Evolutionary conservation across 1,140 invertebrate genomes (phyloP).

Genomic region (Tetramorium simillimum): DNA sequence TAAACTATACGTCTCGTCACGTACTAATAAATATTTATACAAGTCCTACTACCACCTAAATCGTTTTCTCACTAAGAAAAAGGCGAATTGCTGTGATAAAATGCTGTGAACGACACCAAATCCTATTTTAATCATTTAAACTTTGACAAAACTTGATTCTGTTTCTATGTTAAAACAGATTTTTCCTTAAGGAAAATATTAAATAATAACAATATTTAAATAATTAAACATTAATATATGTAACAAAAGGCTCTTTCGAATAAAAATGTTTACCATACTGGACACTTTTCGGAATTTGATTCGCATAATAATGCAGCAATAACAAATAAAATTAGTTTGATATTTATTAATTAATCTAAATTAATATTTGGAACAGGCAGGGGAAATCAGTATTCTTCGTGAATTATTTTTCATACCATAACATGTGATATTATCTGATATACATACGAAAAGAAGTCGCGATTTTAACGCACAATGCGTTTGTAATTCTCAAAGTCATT

Average conservation of each 20-base stretch:
- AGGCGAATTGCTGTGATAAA: background rate
- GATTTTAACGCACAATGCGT: background rate
- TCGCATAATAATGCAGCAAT: background rate
- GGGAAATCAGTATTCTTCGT: background rate
- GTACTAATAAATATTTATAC: conserved; percentile 38
- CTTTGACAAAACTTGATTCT: background rate
- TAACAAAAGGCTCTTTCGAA: background rate
- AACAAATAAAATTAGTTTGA: background rate
- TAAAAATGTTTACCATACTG: background rate
- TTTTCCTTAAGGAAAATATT: conserved; percentile 1
- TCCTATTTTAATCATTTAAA: background rate
- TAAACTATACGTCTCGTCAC: conserved; percentile 46
- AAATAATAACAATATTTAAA: background rate
- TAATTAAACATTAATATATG: background rate
- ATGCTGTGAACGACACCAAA: background rate
- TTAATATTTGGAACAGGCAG: background rate
- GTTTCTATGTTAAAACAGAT: background rate
- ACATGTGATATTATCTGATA: background rate
- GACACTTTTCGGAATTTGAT: background rate
- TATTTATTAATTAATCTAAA: background rate
- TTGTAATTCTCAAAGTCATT: background rate
- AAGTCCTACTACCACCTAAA: background rate
- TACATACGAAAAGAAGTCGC: background rate
- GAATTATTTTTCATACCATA: background rate
- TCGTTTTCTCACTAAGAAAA: background rate